Base-by-base conservation (phyloP, 2,888 invertebrate genomes). In the Scaptomyza flava region DNA sequence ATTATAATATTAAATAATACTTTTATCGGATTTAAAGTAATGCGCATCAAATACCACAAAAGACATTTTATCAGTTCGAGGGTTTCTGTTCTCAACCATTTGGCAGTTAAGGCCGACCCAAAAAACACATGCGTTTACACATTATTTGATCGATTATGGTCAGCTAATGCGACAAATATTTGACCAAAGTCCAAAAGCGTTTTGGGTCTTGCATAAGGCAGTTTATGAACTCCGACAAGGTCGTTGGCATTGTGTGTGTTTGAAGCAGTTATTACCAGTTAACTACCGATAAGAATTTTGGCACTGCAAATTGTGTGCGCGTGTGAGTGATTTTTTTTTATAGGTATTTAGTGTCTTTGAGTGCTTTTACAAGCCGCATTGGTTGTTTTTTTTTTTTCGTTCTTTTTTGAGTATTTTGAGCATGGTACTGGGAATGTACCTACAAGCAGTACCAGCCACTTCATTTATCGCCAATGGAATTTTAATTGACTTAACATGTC, bases 401-500 rank as follows among this genome's bases (percentile, higher is more conserved):
- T 42, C 45, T 33, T 31, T 14, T 46, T 31, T 47, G 27, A 47
- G 47, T 56, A 33, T 52, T 59, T 43, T 50, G 42, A 33, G 41
- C 31, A n/a, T 58, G 48, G 45, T 45, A 31, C 23, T 9, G 47
- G 60, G 66, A 74, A 74, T 70, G 74, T 74, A 66, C 56, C 53
- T 57, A 63, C 67, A 69, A 63, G 60, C 59, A 48, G 17, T n/a
- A 5, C 11, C 50, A 67, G 67, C 70, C 77, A 76, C 79, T 79
- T 79, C 64, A 77, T 71, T 79, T 79, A 79, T 79, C 79, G 61
- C 46, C 70, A 71, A 56, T 73, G 70, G 79, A 79, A 79, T 79
- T 79, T 79, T 79, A 79, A 79, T 79, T 79, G 79, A 79, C 76
- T 79, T 73, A 76, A 68, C 79, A 72, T 76, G 76, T 76, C 68